Conservation (phyloP, 2,113 vertebrate genomes). For the Cnemophilus loriae region DNA sequence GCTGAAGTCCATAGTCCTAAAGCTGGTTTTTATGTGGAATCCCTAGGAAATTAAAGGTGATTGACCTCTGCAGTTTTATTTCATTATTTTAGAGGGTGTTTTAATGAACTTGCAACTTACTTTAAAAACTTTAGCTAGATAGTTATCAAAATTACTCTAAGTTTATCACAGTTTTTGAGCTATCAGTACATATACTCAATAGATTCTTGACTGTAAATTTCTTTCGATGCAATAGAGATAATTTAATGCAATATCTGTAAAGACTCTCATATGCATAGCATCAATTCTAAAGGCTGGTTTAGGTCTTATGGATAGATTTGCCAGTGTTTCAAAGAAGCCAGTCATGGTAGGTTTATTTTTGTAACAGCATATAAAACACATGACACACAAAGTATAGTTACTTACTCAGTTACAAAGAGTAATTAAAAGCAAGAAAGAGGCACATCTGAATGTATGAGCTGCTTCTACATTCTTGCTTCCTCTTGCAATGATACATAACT, state of each 20-base stretch:
- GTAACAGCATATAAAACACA: neutral
- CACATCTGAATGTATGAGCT: neutral
- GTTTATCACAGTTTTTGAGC: neutral
- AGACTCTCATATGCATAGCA: neutral
- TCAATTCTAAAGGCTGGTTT: neutral
- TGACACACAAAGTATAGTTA: neutral
- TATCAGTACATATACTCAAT: neutral
- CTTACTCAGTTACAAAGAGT: neutral
- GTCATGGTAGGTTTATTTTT: neutral
- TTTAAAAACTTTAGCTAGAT: neutral
- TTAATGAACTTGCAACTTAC: neutral
- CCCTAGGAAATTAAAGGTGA: neutral
- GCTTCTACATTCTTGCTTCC: neutral
- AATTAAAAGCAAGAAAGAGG: neutral
- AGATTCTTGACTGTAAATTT: neutral
- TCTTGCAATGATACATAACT: neutral
- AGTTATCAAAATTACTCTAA: neutral
- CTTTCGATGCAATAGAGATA: neutral
- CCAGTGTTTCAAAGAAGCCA: neutral
- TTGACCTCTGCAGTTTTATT: neutral
- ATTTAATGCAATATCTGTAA: neutral
- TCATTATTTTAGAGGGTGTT: neutral
- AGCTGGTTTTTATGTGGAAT: neutral
- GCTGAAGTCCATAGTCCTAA: neutral
- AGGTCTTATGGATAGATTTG: neutral